A percentile compares a stretch with the other conserved stretches of the same genome.
Conservation (phyloP, 2,888 invertebrate genomes). For the Acanthoscelides obtectus region DNA sequence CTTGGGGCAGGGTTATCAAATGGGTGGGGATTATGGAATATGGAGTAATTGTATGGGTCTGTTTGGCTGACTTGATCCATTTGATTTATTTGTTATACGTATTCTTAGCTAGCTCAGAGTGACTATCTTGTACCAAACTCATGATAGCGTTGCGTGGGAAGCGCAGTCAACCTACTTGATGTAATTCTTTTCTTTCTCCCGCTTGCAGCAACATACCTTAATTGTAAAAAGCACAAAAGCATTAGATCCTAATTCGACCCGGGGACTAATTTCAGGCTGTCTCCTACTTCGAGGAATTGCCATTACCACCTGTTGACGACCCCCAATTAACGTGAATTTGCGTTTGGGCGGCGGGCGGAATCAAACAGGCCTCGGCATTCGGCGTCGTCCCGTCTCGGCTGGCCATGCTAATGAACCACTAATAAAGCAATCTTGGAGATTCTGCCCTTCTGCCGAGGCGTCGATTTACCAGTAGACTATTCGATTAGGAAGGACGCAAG, state of each 20-base stretch:
- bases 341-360: not conserved
- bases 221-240: not conserved
- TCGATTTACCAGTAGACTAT: not conserved
- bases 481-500: not conserved
- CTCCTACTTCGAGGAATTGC: not conserved
- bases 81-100: no score
- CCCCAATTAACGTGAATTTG: not conserved
- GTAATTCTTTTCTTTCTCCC: no score
- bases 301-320: constrained; percentile 1
- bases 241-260: not conserved
- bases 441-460: not conserved
- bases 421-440: not conserved
- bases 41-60: no score
- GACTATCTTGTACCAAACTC: no score
- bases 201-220: no score
- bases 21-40: no score
- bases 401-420: constrained; percentile 2
- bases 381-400: not conserved
- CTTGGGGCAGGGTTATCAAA: no score
- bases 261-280: not conserved
- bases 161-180: no score
- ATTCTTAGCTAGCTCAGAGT: no score
- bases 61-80: no score
- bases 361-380: not conserved
- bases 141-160: no score